These are phyloP conservation scores for Eupithecia tripunctaria DNA, from an alignment of 2,888 invertebrate genomes.

Conservation along the genomic window DNA sequence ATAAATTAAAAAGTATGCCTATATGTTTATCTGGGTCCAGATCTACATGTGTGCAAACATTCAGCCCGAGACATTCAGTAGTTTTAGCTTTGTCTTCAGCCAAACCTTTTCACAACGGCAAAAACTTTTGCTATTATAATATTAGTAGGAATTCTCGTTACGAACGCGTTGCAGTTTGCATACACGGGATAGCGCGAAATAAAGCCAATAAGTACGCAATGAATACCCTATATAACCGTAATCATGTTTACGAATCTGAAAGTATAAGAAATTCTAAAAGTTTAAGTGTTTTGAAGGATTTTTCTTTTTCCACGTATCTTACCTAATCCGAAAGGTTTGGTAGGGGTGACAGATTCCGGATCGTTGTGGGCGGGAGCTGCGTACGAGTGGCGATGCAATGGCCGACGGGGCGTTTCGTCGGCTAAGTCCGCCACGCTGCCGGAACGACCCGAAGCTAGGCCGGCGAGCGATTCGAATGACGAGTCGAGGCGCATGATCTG, in stretches of 20 bases:
- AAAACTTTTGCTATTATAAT: too few species aligned
- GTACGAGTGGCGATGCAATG: slow-evolving; percentile 81
- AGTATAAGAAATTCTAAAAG: neutral
- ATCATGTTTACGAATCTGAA: slow-evolving; percentile 1
- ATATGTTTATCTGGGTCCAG: too few species aligned
- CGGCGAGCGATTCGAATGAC: slow-evolving; percentile 90
- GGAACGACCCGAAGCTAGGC: slow-evolving; percentile 88
- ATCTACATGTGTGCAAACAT: too few species aligned
- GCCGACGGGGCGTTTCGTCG: slow-evolving; percentile 83
- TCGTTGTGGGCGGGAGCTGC: slow-evolving; percentile 81
- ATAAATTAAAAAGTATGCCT: too few species aligned
- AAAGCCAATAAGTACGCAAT: neutral
- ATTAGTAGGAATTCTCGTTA: neutral
- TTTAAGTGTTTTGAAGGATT: neutral
- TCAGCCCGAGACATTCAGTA: too few species aligned
- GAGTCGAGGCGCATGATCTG: slow-evolving; percentile 93
- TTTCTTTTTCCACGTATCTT: slow-evolving; percentile 60
- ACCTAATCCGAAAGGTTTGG: slow-evolving; percentile 94
- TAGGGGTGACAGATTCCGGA: slow-evolving; percentile 84
- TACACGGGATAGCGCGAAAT: neutral
- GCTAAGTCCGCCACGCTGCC: slow-evolving; percentile 94
- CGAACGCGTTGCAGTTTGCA: neutral
- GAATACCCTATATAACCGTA: neutral
- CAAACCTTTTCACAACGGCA: too few species aligned
- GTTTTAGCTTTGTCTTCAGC: too few species aligned